Percentiles rank a stretch among this genome's conserved stretches.
phyloP scores from a whole-genome alignment of 2,888 invertebrate species.

The Gymnocheta viridis region DNA sequence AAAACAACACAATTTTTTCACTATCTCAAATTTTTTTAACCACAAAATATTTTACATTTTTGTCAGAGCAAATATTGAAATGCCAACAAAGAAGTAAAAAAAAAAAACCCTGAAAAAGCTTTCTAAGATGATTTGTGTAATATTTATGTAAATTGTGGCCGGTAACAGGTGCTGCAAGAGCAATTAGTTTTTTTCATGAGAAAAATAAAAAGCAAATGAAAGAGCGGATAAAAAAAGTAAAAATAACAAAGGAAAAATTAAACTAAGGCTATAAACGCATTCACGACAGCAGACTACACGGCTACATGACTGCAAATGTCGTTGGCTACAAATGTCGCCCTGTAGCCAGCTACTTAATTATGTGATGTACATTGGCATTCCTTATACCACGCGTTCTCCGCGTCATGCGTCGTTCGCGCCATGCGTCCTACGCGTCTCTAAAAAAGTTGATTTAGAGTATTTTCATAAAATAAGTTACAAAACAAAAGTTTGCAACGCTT shows the following conservation, averaged over 20 bases:
- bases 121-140: conserved; percentile 77
- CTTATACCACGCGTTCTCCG: too few species aligned
- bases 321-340: too few species aligned
- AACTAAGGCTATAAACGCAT: too few species aligned
- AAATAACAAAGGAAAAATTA: not conserved
- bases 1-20: conserved; percentile 43
- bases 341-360: too few species aligned
- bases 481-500: too few species aligned
- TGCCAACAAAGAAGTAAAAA: not conserved
- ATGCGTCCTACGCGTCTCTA: too few species aligned
- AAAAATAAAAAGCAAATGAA: conserved; percentile 17
- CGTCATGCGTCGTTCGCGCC: too few species aligned
- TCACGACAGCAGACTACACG: too few species aligned
- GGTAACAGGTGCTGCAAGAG: conserved; percentile 77
- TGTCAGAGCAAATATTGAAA: conserved; percentile 2
- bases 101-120: conserved; percentile 28
- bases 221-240: not conserved
- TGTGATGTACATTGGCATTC: too few species aligned
- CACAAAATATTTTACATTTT: conserved; percentile 35
- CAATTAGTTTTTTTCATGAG: conserved; percentile 74
- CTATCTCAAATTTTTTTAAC: conserved; percentile 25
- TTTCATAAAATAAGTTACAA: too few species aligned
- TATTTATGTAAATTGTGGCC: conserved; percentile 78
- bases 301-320: too few species aligned
- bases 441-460: too few species aligned